phyloP scores from a whole-genome alignment of 2,113 vertebrate species.

The Phalacrocorax pelagicus region DNA sequence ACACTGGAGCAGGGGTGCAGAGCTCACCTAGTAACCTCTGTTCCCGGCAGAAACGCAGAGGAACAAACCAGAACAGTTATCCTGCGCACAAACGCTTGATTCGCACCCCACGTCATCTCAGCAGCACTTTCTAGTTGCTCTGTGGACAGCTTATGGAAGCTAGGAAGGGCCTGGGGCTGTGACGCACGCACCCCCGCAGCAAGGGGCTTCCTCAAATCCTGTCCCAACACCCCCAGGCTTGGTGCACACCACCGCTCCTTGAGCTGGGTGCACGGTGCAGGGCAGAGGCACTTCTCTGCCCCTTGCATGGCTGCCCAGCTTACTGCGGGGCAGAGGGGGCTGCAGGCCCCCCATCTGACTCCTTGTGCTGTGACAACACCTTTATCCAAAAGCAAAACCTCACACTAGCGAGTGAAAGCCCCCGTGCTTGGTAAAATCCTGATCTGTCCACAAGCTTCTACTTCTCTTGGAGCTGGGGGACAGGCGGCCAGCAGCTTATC shows the following conservation, averaged over 20 bases:
- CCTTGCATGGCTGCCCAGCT: too few species aligned
- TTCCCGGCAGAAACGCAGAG: not conserved
- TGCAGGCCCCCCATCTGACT: too few species aligned
- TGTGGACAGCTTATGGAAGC: not conserved
- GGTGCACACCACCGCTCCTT: too few species aligned
- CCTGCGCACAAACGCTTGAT: rapidly evolving
- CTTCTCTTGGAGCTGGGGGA: not conserved
- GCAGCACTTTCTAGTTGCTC: not conserved
- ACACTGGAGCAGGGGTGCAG: not conserved
- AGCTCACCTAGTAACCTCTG: not conserved
- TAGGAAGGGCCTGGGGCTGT: not conserved
- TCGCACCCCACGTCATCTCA: not conserved
- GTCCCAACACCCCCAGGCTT: too few species aligned
- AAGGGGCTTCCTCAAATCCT: too few species aligned
- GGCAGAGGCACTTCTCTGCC: too few species aligned
- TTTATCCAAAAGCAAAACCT: too few species aligned
- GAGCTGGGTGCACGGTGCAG: too few species aligned
- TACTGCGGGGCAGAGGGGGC: too few species aligned
- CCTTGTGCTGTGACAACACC: too few species aligned
- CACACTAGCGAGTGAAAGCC: not conserved
- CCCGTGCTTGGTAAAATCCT: not conserved
- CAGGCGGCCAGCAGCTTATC: too few species aligned
- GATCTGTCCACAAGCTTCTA: not conserved
- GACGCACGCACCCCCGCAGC: too few species aligned
- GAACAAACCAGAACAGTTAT: not conserved